These are phyloP conservation scores for Amblyopsis hoosieri DNA, from an alignment of 2,797 vertebrate genomes.

Conservation along the genomic window DNA sequence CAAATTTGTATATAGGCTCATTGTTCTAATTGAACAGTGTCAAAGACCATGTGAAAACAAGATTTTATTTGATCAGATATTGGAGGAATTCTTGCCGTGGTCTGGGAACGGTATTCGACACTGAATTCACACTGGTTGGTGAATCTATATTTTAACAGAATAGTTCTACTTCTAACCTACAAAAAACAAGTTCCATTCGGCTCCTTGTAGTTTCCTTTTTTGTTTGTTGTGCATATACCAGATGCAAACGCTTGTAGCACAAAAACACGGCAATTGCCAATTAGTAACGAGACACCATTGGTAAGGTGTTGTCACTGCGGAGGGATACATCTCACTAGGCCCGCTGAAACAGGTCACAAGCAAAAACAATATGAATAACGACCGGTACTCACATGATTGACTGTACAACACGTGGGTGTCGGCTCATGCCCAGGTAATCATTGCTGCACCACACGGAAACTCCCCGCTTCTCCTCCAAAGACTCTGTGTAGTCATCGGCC, in stretches of 20 bases:
- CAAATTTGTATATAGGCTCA: not conserved
- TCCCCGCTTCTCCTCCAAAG: slow-evolving; percentile 83
- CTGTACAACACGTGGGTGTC: slow-evolving; percentile 84
- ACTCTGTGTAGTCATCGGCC: slow-evolving; percentile 85
- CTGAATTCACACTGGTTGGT: too few species aligned
- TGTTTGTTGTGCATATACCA: not conserved
- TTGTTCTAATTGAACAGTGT: too few species aligned
- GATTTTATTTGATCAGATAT: too few species aligned
- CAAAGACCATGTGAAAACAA: too few species aligned
- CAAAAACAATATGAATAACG: not conserved
- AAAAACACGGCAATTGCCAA: not conserved
- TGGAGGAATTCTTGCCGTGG: too few species aligned
- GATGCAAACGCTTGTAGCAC: not conserved
- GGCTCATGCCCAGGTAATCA: slow-evolving; percentile 91
- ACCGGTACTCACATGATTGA: slow-evolving; percentile 83
- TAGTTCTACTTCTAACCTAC: too few species aligned
- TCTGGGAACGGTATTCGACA: too few species aligned
- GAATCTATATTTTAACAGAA: too few species aligned
- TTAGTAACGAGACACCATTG: not conserved
- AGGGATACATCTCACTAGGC: not conserved
- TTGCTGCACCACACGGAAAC: slow-evolving; percentile 93
- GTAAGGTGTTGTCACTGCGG: slow-evolving; percentile 10
- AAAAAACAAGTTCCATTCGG: too few species aligned
- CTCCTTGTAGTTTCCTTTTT: too few species aligned
- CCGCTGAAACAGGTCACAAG: slow-evolving; percentile 25